phyloP scores from a whole-genome alignment of 2,797 vertebrate species.

The Myripristis jacobus region DNA sequence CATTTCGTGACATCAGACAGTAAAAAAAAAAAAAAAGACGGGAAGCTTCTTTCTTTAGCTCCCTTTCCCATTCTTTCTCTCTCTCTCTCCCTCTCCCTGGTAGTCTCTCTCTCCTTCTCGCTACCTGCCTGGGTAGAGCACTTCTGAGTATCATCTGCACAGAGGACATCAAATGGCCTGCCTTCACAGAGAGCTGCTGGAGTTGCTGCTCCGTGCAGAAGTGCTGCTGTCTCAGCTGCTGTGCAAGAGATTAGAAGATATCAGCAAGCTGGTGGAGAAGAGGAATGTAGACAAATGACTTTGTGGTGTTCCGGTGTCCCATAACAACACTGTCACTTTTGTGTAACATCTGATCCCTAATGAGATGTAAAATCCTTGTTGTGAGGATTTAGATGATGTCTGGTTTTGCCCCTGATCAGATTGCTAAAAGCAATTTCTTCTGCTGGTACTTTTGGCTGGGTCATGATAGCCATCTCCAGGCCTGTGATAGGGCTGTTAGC shows the following conservation, averaged over 20 bases:
- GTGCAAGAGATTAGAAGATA: conserved; percentile 68
- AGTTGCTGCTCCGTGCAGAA: conserved; percentile 64
- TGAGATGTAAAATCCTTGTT: conserved; percentile 29
- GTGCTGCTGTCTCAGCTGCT: conserved; percentile 68
- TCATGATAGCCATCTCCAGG: conserved; percentile 56
- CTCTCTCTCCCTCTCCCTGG: conserved; percentile 24
- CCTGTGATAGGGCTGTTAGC: conserved; percentile 45
- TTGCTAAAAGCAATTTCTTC: conserved; percentile 54
- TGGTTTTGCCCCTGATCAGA: conserved; percentile 40
- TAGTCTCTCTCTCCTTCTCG: conserved; percentile 37
- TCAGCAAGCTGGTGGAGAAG: conserved; percentile 33
- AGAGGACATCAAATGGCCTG: conserved; percentile 72
- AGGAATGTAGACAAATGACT: conserved; percentile 57
- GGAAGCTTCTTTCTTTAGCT: conserved; percentile 40
- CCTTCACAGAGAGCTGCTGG: conserved; percentile 62
- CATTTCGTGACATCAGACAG: conserved; percentile 22
- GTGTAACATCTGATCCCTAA: conserved; percentile 30
- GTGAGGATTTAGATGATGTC: conserved; percentile 29
- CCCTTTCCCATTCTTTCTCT: conserved; percentile 38
- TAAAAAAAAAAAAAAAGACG: conserved; percentile 16
- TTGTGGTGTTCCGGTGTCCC: conserved; percentile 37
- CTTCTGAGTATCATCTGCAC: conserved; percentile 65
- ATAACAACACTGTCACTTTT: conserved; percentile 49
- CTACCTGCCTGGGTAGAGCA: conserved; percentile 56
- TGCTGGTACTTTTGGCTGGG: conserved; percentile 46